These are phyloP conservation scores for Linnaemya vulpina DNA, from an alignment of 2,888 invertebrate species.

Conservation along the genomic window DNA sequence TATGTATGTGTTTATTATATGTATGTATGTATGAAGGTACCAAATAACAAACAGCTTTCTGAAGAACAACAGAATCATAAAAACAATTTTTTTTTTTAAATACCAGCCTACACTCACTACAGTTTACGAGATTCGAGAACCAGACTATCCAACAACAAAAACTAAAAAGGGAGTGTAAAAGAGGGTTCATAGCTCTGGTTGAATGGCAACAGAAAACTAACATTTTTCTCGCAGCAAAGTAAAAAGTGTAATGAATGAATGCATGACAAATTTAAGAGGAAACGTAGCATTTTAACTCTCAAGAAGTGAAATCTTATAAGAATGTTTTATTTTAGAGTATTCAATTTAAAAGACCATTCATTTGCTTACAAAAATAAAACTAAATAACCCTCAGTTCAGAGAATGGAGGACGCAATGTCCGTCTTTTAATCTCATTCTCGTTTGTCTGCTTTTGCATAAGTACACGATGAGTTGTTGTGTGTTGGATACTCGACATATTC, in stretches of 20 bases:
- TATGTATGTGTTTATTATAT: background rate
- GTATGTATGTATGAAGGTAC: too few species aligned
- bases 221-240: conserved; percentile 13
- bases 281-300: conserved; percentile 58
- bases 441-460: conserved; percentile 1
- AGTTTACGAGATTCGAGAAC: conserved; percentile 54
- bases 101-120: conserved; percentile 52
- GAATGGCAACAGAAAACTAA: conserved; percentile 28
- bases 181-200: conserved; percentile 61
- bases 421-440: conserved; percentile 23
- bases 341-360: conserved; percentile 25
- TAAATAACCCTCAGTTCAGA: conserved; percentile 53
- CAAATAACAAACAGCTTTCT: conserved; percentile 17
- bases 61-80: conserved; percentile 24
- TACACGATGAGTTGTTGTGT: conserved; percentile 19
- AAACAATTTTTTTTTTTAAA: conserved; percentile 14
- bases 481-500: conserved; percentile 6
- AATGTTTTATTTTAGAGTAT: conserved; percentile 38
- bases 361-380: conserved; percentile 33
- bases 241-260: conserved; percentile 26
- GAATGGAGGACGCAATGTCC: conserved; percentile 49
- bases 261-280: conserved; percentile 55
- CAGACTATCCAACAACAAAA: conserved; percentile 39
- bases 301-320: conserved; percentile 68
- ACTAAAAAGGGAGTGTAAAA: conserved; percentile 34